Evolutionary conservation across 2,888 invertebrate genomes (phyloP), one percentile per base, ranked within the genome.

Genomic region (Tiliacea citrago): DNA sequence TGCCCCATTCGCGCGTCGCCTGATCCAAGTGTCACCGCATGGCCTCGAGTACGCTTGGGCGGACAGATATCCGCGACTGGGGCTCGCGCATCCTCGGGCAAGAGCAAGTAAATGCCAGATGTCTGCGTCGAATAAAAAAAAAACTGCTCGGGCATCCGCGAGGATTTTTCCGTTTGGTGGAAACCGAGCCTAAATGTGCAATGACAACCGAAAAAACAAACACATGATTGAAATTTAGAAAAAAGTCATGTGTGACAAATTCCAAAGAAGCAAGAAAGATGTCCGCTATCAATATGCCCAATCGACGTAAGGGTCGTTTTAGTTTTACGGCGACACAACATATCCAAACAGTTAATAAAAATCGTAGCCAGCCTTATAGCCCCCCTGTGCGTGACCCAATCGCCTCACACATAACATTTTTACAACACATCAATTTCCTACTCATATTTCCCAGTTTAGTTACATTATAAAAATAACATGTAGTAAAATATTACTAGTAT

Each of bases 391-490:
- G 84, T 90, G 90, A 90, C 88, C 89, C 89, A 90, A 88, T 87
- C 88, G 82, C 86, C 83, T 78, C 62, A 66, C 83, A 83, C 88
- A 89, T 91, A 91, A 90, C 90, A 90, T 89, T 92, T 91, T 92
- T 90, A 91, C 89, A 90, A 88, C 90, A 86, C 91, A 92, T 91
- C 91, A 91, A 92, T 90, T 88, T 84, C 86, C 81, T 88, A 87
- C 87, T 89, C 88, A 90, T 92, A 91, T 91, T 90, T 88, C 86
- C 79, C 84, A 88, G 85, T 92, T 92, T 92, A 91, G 90, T 90
- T 87, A 88, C 89, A 90, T 89, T 90, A 90, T 91, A 92, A 93
- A 93, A 89, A 88, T 91, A 88, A 92, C 88, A 87, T 86, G 87
- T 83, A 88, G 90, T 92, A 91, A 92, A 93, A 93, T 89, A 88